Conservation (phyloP, 2,888 invertebrate species). For the Ennomos fuscantarius region DNA sequence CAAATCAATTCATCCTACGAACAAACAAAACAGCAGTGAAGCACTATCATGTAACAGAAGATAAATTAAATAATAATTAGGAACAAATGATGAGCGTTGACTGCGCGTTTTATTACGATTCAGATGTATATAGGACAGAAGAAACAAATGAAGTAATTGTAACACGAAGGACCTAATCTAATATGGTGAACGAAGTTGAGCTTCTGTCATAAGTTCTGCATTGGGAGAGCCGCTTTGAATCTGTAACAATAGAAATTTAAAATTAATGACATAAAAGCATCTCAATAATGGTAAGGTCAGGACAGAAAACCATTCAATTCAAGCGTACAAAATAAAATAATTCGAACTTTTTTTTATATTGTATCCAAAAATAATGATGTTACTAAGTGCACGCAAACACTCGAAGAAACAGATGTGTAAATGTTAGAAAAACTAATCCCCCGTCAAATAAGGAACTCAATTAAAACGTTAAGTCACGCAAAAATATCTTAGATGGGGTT, state of each 20-base stretch:
- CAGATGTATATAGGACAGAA: slow-evolving; percentile 46
- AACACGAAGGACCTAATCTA: slow-evolving; percentile 57
- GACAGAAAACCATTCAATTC: not conserved
- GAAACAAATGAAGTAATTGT: slow-evolving; percentile 49
- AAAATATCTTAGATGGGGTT: slow-evolving; percentile 42
- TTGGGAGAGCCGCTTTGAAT: slow-evolving; percentile 62
- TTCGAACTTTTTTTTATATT: not conserved
- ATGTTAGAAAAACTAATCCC: slow-evolving; percentile 40
- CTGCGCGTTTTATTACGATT: slow-evolving; percentile 61
- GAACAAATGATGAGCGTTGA: slow-evolving; percentile 62
- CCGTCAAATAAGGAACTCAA: slow-evolving; percentile 43
- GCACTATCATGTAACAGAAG: slow-evolving; percentile 59
- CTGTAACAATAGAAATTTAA: slow-evolving; percentile 68
- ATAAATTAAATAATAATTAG: slow-evolving; percentile 34
- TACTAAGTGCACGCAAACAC: slow-evolving; percentile 16
- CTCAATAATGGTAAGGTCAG: not conserved
- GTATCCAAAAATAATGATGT: slow-evolving; percentile 5
- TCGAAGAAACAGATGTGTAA: slow-evolving; percentile 42
- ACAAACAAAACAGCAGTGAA: slow-evolving; percentile 65
- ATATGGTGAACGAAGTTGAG: slow-evolving; percentile 52
- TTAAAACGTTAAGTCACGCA: slow-evolving; percentile 55
- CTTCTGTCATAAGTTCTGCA: slow-evolving; percentile 46
- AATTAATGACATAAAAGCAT: slow-evolving; percentile 3
- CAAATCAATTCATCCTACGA: slow-evolving; percentile 55
- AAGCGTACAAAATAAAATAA: no score